Percentiles rank a stretch among this genome's conserved stretches.
These are phyloP conservation scores for Drosophila mulleri DNA, from an alignment of 2,888 invertebrate species.

Conservation along the genomic window DNA sequence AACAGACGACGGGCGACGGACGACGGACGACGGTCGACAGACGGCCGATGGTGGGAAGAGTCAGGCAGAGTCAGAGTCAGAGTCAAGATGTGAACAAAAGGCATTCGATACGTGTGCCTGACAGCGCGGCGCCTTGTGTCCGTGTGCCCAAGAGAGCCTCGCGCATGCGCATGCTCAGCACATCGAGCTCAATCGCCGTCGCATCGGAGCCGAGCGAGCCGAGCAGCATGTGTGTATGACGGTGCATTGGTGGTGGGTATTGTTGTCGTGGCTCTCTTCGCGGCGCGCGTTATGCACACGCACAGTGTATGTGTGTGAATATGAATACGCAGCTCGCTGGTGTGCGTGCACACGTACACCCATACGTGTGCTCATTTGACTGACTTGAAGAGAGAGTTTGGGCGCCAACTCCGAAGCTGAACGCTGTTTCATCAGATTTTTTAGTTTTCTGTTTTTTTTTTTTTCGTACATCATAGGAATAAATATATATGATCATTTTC, in stretches of 20 bases:
- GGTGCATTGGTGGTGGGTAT: slow-evolving; percentile 42
- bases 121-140: slow-evolving; percentile 65
- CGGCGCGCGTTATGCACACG: slow-evolving; percentile 75
- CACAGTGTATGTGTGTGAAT: slow-evolving; percentile 67
- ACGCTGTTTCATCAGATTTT: neutral
- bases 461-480: slow-evolving; percentile 1
- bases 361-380: slow-evolving; percentile 36
- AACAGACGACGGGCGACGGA: slow-evolving; percentile 6
- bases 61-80: slow-evolving; percentile 51
- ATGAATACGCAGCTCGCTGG: slow-evolving; percentile 19
- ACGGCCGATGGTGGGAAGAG: slow-evolving; percentile 40
- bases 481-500: slow-evolving; percentile 27
- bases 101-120: slow-evolving; percentile 69
- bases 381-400: slow-evolving; percentile 42
- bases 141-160: slow-evolving; percentile 57
- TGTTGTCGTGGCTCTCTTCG: slow-evolving; percentile 47
- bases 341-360: slow-evolving; percentile 10
- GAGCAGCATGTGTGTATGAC: slow-evolving; percentile 14
- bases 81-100: slow-evolving; percentile 69
- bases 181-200: neutral
- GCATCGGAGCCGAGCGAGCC: slow-evolving; percentile 17
- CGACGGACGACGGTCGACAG: slow-evolving; percentile 15
- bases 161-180: slow-evolving; percentile 60
- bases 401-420: slow-evolving; percentile 1
- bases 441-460: neutral